These are phyloP conservation scores for Drosophila triauraria DNA, from an alignment of 1,140 invertebrate genomes.

Conservation along the genomic window DNA sequence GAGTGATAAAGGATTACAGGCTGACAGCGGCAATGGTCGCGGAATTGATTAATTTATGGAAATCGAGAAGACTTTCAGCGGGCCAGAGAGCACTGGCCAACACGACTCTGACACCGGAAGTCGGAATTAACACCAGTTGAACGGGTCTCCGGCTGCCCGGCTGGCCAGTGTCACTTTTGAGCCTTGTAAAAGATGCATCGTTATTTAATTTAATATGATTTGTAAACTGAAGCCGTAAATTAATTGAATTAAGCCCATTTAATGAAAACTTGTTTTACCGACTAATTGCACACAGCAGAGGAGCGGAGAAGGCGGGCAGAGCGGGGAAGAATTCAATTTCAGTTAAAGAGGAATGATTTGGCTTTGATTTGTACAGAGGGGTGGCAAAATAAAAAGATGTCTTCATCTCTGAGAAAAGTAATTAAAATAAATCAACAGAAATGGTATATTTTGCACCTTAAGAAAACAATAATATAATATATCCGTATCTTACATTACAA, in stretches of 20 bases:
- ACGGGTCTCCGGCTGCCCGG: constrained; percentile 3
- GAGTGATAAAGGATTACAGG: constrained; percentile 75
- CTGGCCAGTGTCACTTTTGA: constrained; percentile 24
- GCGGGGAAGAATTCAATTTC: constrained; percentile 4
- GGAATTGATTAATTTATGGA: constrained; percentile 79
- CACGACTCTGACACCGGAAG: constrained; percentile 9
- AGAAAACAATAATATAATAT: too few species aligned
- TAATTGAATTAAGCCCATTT: constrained; percentile 64
- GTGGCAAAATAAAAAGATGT: neutral
- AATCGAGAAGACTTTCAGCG: constrained; percentile 61
- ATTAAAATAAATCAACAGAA: too few species aligned
- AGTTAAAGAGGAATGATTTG: constrained; percentile 19
- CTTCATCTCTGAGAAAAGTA: neutral
- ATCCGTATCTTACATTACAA: neutral
- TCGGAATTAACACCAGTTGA: neutral
- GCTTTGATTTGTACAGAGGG: constrained; percentile 13
- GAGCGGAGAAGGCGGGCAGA: neutral
- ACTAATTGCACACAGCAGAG: constrained; percentile 47
- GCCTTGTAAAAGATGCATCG: constrained; percentile 51
- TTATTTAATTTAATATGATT: constrained; percentile 72
- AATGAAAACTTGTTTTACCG: constrained; percentile 26
- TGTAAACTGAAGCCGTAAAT: constrained; percentile 58
- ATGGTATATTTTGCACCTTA: too few species aligned
- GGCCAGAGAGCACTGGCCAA: constrained; percentile 40
- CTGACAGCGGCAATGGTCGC: constrained; percentile 30